phyloP scores from a whole-genome alignment of 1,140 invertebrate species.

The Prorops nasuta region DNA sequence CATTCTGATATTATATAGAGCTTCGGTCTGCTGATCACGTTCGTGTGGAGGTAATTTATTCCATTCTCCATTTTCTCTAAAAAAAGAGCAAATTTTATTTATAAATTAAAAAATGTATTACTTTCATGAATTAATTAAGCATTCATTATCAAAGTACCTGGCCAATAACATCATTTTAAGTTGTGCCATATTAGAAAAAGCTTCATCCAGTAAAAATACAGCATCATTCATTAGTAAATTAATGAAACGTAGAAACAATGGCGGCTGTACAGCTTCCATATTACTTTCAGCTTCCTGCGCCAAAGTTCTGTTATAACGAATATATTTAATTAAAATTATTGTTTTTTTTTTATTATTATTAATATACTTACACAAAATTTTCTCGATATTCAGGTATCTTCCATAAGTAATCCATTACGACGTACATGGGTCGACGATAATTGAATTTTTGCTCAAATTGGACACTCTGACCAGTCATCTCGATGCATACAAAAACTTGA shows the following conservation, averaged over 20 bases:
- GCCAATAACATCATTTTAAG: conserved; percentile 72
- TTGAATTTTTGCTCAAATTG: conserved; percentile 98
- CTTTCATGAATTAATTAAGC: neutral
- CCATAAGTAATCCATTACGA: conserved; percentile 91
- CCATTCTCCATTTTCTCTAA: conserved; percentile 77
- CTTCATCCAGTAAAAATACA: conserved; percentile 90
- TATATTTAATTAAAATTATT: neutral
- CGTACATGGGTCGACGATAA: conserved; percentile 93
- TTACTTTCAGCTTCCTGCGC: conserved; percentile 79
- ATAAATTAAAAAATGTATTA: conserved; percentile 7
- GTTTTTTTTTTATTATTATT: conserved; percentile 11
- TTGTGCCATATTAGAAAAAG: conserved; percentile 81
- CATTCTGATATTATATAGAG: conserved; percentile 78
- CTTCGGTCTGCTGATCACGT: conserved; percentile 72
- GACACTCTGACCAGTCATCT: conserved; percentile 95
- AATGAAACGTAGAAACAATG: conserved; percentile 89
- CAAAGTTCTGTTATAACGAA: conserved; percentile 51
- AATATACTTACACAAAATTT: conserved; percentile 68
- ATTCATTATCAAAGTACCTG: conserved; percentile 54
- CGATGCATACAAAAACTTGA: conserved; percentile 93
- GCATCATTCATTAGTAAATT: conserved; percentile 96
- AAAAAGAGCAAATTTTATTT: neutral
- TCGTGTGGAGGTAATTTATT: conserved; percentile 68
- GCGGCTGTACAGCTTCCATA: conserved; percentile 87
- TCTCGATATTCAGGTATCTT: conserved; percentile 71